Base-by-base conservation (phyloP, 2,113 vertebrate genomes). In the Petromus typicus region DNA sequence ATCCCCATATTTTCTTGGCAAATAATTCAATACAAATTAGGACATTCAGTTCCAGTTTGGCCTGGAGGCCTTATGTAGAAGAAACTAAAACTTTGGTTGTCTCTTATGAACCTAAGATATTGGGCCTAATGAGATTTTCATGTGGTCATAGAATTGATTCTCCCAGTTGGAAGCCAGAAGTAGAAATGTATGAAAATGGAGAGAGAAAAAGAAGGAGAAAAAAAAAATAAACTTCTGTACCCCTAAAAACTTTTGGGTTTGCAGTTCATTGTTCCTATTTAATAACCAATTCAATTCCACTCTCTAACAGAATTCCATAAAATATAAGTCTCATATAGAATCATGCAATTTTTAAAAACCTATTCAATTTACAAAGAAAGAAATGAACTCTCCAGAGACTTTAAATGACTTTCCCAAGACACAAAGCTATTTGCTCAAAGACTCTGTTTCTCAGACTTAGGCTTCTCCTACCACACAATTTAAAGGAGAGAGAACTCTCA, bases 21-120 rank as follows among this genome's bases (percentile, higher is more conserved):
- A 93, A 93, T 85, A 88, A 92, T 66, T 88, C 81, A 90, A 61
- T 45, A 87, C 90, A 92, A 97, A 93, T 95, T 79, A 95, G 92
- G 96, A 96, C 94, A 97, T 92, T 95, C 73, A 86, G 95, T 97
- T 94, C 96, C 82, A 95, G 85, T 90, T 92, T 93, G 86, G 95
- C 89, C 92, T 64, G 56, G 82, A 82, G 73, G 61, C 66, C 51
- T 96, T 89, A 32, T 59, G 88, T 54, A 90, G 96, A 69, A 89
- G 84, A 61, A 93, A 75, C 59, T 91, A 48, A 94, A 96, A 91
- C 40, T 71, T 87, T 17, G 57, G 82, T 91, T 48, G 57, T 69
- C 92, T 93, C 95, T 95, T 88, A 94, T 82, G 85, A 94, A 73
- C 69, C 90, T 91, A 66, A 95, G 96, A 93, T 63, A 95, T 69